Evolutionary conservation across 2,113 vertebrate species (phyloP), one percentile per base, ranked within the genome.

Genomic region (Larimichthys crocea): DNA sequence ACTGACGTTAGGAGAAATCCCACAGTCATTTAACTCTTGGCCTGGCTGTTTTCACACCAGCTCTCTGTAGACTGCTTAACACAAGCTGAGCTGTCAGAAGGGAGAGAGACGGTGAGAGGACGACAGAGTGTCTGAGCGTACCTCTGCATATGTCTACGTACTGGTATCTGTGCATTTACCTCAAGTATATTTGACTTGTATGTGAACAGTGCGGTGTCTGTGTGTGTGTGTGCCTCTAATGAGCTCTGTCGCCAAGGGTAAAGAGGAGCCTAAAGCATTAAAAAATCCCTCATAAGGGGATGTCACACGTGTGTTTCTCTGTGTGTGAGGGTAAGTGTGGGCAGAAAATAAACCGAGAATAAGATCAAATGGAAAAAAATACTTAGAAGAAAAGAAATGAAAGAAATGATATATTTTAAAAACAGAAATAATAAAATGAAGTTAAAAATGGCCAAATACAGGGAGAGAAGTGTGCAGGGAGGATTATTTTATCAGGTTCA

Each of bases 1-100:
- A 83, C 85, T 89, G 88, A 80, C 82, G 68, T 89, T 91, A 82
- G 84, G 86, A 90, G 86, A 89, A 89, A 92, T 93, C 87, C 89
- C 84, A 88, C 81, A 91, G 88, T 89, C 82, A 83, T 91, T 93
- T 91, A 90, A 85, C 70, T 87, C 80, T 61, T 76, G 31, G 73
- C 76, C 55, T 16, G 60, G 62, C 76, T 85, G 79, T 84, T 88
- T 82, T 83, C 73, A 79, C 87, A 66, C 42, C 50, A 16, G 64
- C 76, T 78, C 87, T 87, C 88, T 76, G 74, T 20, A 82, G 89
- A 65, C 78, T 65, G 60, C 67, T 88, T 63, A 86, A 80, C 64
- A 59, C 79, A 57, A 46, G 48, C 75, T 15, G 40, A 17, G 48
- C 85, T 88, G 83, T 86, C 84, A 86, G 72, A 48, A 8, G 20